Conservation (phyloP, 2,113 vertebrate species). For the Coryphaenoides rupestris region DNA sequence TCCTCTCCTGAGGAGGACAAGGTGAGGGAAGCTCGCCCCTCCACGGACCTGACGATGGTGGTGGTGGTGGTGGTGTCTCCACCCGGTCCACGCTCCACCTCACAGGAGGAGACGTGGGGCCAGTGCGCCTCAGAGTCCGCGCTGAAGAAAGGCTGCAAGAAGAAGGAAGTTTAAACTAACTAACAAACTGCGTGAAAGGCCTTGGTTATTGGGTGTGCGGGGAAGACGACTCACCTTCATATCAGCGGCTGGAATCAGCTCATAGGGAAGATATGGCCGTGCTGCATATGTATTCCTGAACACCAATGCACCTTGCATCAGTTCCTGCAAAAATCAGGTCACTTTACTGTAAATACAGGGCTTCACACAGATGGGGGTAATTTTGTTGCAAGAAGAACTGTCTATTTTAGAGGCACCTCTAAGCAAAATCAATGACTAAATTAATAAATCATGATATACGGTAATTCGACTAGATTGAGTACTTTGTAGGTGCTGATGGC, state of each 20-base stretch:
- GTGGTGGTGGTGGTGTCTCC: no score
- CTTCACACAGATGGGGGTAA: no score
- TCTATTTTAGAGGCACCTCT: not conserved
- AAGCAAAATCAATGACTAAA: not conserved
- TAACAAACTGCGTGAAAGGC: not conserved
- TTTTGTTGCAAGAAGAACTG: not conserved
- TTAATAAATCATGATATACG: not conserved
- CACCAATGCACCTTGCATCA: conserved; percentile 71
- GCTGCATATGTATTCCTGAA: conserved; percentile 83
- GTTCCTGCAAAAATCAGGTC: conserved; percentile 61
- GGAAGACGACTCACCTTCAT: conserved; percentile 71
- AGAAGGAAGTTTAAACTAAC: not conserved
- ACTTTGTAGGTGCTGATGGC: conserved; percentile 79
- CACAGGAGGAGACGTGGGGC: conserved; percentile 57
- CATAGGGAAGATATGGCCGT: conserved; percentile 79
- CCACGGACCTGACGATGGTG: conserved; percentile 75
- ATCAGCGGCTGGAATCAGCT: conserved; percentile 68
- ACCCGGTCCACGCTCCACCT: conserved; percentile 37
- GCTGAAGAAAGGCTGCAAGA: conserved; percentile 64
- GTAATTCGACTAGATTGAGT: not conserved
- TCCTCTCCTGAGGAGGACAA: conserved; percentile 76
- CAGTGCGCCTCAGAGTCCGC: conserved; percentile 74
- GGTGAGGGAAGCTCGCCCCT: conserved; percentile 73
- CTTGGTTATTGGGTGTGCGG: not conserved
- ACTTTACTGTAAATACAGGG: not conserved